Evolutionary conservation across 2,888 invertebrate species (phyloP).

Genomic region (Caenorhabditis plicata): DNA sequence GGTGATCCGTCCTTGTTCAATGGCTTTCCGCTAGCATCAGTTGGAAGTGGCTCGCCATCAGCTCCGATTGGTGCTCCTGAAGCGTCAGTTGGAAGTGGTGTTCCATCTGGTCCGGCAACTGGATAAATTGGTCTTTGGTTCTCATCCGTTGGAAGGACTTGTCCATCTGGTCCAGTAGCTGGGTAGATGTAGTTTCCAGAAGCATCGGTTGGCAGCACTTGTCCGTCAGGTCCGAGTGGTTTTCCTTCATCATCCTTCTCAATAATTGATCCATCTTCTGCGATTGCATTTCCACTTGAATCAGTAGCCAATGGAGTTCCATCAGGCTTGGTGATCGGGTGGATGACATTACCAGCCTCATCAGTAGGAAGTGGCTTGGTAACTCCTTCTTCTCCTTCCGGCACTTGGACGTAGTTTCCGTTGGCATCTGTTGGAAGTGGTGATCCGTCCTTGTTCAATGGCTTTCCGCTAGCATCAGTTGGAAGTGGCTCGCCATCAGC

Average conservation of each 20-base stretch:
- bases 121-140: constrained; percentile 24
- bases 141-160: constrained; percentile 23
- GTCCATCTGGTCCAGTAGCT: constrained; percentile 28
- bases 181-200: constrained; percentile 30
- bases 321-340: constrained; percentile 17
- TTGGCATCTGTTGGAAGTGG: constrained; percentile 21
- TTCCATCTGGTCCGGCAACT: constrained; percentile 12
- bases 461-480: constrained; percentile 18
- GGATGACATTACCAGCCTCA: constrained; percentile 11
- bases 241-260: constrained; percentile 32
- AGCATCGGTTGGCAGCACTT: constrained; percentile 33
- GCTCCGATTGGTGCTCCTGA: constrained; percentile 26
- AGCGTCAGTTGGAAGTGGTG: constrained; percentile 21
- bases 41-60: constrained; percentile 24
- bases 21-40: constrained; percentile 20
- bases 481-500: constrained; percentile 27
- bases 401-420: constrained; percentile 16
- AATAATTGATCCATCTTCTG: constrained; percentile 18
- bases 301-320: constrained; percentile 24
- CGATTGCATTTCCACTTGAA: constrained; percentile 14
- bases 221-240: constrained; percentile 22
- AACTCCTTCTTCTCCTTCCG: constrained; percentile 3
- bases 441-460: constrained; percentile 25
- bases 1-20: constrained; percentile 19
- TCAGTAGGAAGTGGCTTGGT: constrained; percentile 20